Percentiles rank a stretch among this genome's conserved stretches.
Evolutionary conservation across 35 echinoderm and acorn worm species (phyloP).

Genomic region (Hemicentrotus pulcherrimus): DNA sequence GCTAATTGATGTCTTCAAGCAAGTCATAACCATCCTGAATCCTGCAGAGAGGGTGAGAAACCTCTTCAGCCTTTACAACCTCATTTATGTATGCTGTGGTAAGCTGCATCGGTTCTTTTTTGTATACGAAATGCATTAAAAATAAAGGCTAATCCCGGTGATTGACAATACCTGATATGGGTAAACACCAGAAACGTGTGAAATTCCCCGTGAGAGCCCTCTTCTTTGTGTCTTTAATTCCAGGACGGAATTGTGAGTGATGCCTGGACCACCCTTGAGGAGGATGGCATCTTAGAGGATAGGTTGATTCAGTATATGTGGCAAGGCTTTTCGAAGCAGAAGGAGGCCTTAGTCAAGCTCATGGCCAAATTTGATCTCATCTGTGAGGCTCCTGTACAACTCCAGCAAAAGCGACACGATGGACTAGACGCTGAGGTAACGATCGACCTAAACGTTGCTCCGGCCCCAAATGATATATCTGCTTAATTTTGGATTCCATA

Average conservation of each 20-base stretch:
- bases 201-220: too few relatives aligned
- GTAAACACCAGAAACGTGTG: too few relatives aligned
- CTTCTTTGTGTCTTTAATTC: not conserved
- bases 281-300: constrained; percentile 56
- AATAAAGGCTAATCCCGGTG: too few relatives aligned
- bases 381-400: constrained; percentile 42
- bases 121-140: too few relatives aligned
- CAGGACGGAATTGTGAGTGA: constrained; percentile 44
- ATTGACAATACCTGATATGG: too few relatives aligned
- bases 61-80: too few relatives aligned
- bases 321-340: constrained; percentile 51
- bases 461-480: too few relatives aligned
- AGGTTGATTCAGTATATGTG: constrained; percentile 63
- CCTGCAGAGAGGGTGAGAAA: constrained; percentile 33
- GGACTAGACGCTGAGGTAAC: too few relatives aligned
- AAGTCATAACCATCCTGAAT: constrained; percentile 52
- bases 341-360: constrained; percentile 42
- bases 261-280: constrained; percentile 51
- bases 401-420: not conserved
- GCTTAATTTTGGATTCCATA: too few relatives aligned
- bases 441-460: too few relatives aligned
- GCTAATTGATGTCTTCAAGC: constrained; percentile 70
- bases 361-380: constrained; percentile 73
- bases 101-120: too few relatives aligned
- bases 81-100: too few relatives aligned